phyloP scores from a whole-genome alignment of 2,888 invertebrate species.

The Philaethria dido region DNA sequence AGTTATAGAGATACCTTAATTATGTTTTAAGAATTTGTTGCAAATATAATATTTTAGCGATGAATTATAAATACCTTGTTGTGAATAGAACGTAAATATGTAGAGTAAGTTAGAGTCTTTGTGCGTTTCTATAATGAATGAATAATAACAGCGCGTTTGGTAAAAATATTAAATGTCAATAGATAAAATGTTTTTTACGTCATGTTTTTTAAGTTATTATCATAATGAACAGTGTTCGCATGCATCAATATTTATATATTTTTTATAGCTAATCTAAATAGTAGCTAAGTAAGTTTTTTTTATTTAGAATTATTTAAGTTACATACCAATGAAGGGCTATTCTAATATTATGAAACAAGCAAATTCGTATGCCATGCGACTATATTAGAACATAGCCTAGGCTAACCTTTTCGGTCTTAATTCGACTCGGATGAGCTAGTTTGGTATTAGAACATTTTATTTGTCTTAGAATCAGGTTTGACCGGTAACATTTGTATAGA shows the following conservation, averaged over 20 bases:
- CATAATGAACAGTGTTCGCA: background rate
- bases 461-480: conserved; percentile 21
- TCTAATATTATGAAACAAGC: background rate
- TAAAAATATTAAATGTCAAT: background rate
- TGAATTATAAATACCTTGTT: background rate
- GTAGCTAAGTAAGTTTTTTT: background rate
- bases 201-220: background rate
- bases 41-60: background rate
- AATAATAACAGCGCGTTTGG: no score
- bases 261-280: background rate
- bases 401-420: conserved; percentile 22
- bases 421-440: conserved; percentile 17
- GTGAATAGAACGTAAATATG: background rate
- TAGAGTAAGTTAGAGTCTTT: background rate
- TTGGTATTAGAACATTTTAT: conserved; percentile 16
- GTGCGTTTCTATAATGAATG: no score
- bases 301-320: background rate
- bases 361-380: background rate
- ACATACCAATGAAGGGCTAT: background rate
- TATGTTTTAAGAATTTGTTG: background rate
- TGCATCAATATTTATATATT: background rate
- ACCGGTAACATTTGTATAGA: conserved; percentile 6
- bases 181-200: background rate
- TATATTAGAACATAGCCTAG: background rate
- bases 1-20: conserved; percentile 16